Conservation (phyloP, 2,888 invertebrate species). For the Hydrotaea cyrtoneurina region DNA sequence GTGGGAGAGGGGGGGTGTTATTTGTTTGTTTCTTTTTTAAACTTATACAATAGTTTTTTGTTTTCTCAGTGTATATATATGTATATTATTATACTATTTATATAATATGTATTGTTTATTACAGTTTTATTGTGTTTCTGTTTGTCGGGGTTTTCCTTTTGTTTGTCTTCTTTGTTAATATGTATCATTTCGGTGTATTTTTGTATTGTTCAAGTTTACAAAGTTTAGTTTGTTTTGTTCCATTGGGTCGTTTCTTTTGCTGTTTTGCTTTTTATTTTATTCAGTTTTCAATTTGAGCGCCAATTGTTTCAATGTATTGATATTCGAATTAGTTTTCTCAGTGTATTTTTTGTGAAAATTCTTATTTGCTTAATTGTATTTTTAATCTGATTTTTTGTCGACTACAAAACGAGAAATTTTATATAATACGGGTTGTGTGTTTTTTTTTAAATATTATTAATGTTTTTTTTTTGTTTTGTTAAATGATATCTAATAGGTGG, state of each 20-base stretch:
- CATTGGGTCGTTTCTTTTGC: constrained; percentile 20
- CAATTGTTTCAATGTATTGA: constrained; percentile 41
- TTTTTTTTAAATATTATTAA: constrained; percentile 8
- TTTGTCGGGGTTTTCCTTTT: constrained; percentile 13
- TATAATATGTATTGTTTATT: constrained; percentile 61
- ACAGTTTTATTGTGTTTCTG: constrained; percentile 55
- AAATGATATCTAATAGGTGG: constrained; percentile 76
- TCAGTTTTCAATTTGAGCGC: constrained; percentile 42
- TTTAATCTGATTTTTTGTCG: too few species aligned
- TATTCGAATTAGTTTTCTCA: constrained; percentile 34
- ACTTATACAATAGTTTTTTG: constrained; percentile 36
- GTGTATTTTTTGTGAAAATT: constrained; percentile 38
- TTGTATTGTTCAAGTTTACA: constrained; percentile 70
- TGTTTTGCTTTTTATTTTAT: constrained; percentile 12
- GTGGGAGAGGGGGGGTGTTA: constrained; percentile 11
- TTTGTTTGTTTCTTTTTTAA: constrained; percentile 9
- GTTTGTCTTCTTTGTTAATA: constrained; percentile 59
- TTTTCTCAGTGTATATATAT: constrained; percentile 64
- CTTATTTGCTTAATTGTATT: constrained; percentile 39
- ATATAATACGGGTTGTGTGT: background rate
- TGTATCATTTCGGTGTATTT: constrained; percentile 70
- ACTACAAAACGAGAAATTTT: constrained; percentile 40
- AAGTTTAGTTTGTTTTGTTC: constrained; percentile 61
- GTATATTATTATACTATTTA: constrained; percentile 44
- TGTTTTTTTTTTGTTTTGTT: constrained; percentile 46